These are phyloP conservation scores for Trichoplusia ni DNA, from an alignment of 1,140 invertebrate genomes.

Conservation along the genomic window DNA sequence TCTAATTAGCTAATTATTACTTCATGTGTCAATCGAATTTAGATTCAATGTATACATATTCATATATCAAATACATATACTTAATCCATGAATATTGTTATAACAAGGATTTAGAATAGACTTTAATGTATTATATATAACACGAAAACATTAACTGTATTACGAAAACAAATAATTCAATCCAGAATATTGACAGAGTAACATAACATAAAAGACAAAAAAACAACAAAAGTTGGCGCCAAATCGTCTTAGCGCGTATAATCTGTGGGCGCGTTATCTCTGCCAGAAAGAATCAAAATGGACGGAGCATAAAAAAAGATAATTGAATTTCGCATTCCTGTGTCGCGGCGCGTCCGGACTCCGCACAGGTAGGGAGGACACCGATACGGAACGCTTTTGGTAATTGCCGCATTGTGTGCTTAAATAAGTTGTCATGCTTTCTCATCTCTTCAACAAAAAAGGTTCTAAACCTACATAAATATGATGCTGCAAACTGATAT, in stretches of 20 bases:
- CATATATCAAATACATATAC: neutral
- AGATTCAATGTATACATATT: neutral
- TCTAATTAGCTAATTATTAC: neutral
- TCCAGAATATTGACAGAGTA: too few relatives aligned
- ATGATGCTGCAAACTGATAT: too few relatives aligned
- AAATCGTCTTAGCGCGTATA: neutral
- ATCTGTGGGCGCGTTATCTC: slow-evolving; percentile 12
- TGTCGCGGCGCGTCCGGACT: neutral
- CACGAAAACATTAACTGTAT: too few relatives aligned
- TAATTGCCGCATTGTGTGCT: slow-evolving; percentile 12
- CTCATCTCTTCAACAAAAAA: too few relatives aligned
- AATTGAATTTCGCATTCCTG: slow-evolving; percentile 35
- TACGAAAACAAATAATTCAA: too few relatives aligned
- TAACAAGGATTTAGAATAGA: too few relatives aligned
- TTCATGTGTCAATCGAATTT: neutral
- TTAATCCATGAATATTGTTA: too few relatives aligned
- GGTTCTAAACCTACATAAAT: too few relatives aligned
- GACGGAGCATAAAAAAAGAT: slow-evolving; percentile 25
- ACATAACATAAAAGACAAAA: neutral
- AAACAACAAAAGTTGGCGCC: neutral
- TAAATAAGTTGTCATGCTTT: too few relatives aligned
- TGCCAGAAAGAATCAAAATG: slow-evolving; percentile 13
- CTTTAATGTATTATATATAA: too few relatives aligned
- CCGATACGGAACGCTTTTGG: slow-evolving; percentile 4
- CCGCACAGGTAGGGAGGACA: slow-evolving; percentile 8